Evolutionary conservation across 2,797 vertebrate genomes (phyloP).

Genomic region (Holocentrus rufus): DNA sequence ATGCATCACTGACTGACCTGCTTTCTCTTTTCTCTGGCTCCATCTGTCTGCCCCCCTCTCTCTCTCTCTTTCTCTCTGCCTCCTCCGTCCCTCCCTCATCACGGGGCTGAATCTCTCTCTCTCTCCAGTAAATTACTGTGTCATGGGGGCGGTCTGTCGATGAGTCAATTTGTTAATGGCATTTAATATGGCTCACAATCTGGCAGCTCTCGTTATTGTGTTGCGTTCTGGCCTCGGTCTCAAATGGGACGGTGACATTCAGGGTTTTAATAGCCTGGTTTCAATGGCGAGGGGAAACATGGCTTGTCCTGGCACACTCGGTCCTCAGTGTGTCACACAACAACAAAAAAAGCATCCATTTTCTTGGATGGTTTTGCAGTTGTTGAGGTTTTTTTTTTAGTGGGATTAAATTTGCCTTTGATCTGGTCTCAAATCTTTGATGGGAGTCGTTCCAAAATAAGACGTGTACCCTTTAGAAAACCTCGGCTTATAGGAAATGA

Average conservation of each 20-base stretch:
- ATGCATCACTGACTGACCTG: constrained; percentile 51
- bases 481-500: too few species aligned
- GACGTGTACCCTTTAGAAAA: too few species aligned
- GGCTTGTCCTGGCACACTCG: constrained; percentile 48
- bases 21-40: constrained; percentile 28
- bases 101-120: constrained; percentile 15
- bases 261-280: constrained; percentile 24
- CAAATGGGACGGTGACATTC: constrained; percentile 45
- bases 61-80: background rate
- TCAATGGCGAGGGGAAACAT: constrained; percentile 5
- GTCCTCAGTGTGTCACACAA: constrained; percentile 3
- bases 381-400: background rate
- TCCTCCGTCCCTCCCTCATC: background rate
- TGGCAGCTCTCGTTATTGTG: constrained; percentile 39
- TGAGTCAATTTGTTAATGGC: constrained; percentile 67
- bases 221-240: constrained; percentile 35
- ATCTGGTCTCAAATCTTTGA: too few species aligned
- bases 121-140: constrained; percentile 42
- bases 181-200: constrained; percentile 52
- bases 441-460: too few species aligned
- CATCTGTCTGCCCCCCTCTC: constrained; percentile 13
- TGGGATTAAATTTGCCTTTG: background rate
- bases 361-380: background rate
- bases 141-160: constrained; percentile 37
- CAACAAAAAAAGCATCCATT: too few species aligned